These are phyloP conservation scores for Coryphaenoides rupestris DNA, from an alignment of 2,113 vertebrate genomes.

Conservation along the genomic window DNA sequence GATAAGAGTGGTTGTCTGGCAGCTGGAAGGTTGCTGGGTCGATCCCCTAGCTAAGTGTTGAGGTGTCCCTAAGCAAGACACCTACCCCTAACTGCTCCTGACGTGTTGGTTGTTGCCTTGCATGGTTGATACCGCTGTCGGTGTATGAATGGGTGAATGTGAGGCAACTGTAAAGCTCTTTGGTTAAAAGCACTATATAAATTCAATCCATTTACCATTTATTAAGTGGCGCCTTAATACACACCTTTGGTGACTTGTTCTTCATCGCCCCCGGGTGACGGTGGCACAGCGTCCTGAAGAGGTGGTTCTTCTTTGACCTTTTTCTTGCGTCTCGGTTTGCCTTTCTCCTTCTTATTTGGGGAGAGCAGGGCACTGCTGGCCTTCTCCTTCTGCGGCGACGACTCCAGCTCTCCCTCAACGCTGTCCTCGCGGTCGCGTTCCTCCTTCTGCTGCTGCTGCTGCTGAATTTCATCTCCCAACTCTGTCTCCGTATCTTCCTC, in stretches of 20 bases:
- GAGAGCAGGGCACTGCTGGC: slow-evolving; percentile 53
- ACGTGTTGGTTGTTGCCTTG: too few species aligned
- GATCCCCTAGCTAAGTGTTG: too few species aligned
- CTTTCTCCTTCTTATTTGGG: slow-evolving; percentile 43
- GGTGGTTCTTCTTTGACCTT: slow-evolving; percentile 61
- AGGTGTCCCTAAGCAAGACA: too few species aligned
- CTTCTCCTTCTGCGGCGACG: slow-evolving; percentile 46
- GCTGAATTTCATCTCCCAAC: neutral
- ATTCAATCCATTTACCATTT: slow-evolving; percentile 20
- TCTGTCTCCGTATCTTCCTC: slow-evolving; percentile 22
- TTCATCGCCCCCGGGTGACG: slow-evolving; percentile 30
- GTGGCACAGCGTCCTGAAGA: slow-evolving; percentile 17
- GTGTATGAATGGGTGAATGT: too few species aligned
- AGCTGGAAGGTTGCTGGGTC: too few species aligned
- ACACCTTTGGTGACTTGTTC: slow-evolving; percentile 53
- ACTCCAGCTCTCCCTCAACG: slow-evolving; percentile 54
- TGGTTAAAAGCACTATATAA: neutral
- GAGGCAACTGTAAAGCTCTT: too few species aligned
- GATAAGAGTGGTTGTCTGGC: too few species aligned
- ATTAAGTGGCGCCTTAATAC: too few species aligned
- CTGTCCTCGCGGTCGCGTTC: slow-evolving; percentile 34
- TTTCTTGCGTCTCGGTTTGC: slow-evolving; percentile 41
- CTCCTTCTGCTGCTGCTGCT: slow-evolving; percentile 18
- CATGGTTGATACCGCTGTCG: too few species aligned
- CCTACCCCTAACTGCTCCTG: too few species aligned